Evolutionary conservation across 2,797 vertebrate species (phyloP).

Genomic region (Meda fulgida): DNA sequence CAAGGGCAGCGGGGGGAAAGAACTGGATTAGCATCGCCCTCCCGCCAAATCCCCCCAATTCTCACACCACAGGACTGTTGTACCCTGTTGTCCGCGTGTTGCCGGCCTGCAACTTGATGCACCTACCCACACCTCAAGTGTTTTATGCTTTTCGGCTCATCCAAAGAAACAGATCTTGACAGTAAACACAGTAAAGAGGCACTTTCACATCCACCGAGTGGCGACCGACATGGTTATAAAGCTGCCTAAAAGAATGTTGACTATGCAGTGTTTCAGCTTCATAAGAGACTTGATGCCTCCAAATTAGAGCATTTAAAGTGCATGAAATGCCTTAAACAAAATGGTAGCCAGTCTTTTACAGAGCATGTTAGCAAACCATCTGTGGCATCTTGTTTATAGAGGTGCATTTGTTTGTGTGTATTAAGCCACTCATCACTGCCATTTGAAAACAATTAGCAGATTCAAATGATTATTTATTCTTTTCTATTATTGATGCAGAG

Average conservation of each 20-base stretch:
- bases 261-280: constrained; percentile 23
- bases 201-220: constrained; percentile 26
- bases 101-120: constrained; percentile 5
- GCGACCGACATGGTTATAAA: background rate
- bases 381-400: constrained; percentile 50
- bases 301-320: constrained; percentile 22
- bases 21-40: background rate
- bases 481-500: constrained; percentile 82
- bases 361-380: constrained; percentile 56
- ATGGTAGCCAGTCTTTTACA: constrained; percentile 58
- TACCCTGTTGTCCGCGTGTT: background rate
- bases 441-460: constrained; percentile 78
- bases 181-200: constrained; percentile 20
- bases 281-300: background rate
- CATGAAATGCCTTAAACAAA: constrained; percentile 39
- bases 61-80: background rate
- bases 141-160: constrained; percentile 9
- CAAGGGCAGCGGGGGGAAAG: background rate
- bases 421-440: constrained; percentile 72
- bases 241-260: constrained; percentile 24
- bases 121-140: constrained; percentile 41
- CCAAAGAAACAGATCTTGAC: constrained; percentile 51
- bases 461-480: constrained; percentile 90
- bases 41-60: background rate
- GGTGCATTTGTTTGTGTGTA: constrained; percentile 47